Percentiles rank a stretch among this genome's conserved stretches.
phyloP scores from a whole-genome alignment of 1,140 invertebrate species.

The Matsumurasca onukii region DNA sequence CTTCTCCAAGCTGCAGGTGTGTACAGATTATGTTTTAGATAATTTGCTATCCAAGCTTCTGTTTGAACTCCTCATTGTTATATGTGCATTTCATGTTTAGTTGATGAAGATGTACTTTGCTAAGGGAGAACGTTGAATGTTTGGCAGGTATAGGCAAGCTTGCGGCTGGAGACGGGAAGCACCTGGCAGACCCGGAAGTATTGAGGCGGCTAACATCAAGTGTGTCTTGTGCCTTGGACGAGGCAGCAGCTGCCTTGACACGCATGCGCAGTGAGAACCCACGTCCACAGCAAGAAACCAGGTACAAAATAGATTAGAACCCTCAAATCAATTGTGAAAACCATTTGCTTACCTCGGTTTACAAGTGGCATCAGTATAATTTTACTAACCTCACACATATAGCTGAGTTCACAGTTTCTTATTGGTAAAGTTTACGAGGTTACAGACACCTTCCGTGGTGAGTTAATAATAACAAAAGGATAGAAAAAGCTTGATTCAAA shows the following conservation, averaged over 20 bases:
- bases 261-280: constrained; percentile 87
- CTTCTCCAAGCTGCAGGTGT: constrained; percentile 85
- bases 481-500: too few species aligned
- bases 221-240: constrained; percentile 91
- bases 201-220: constrained; percentile 80
- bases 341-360: too few species aligned
- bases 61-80: too few species aligned
- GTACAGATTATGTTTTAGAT: constrained; percentile 41
- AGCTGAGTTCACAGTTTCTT: too few species aligned
- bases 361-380: too few species aligned
- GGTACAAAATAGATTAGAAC: constrained; percentile 13
- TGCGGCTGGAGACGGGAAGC: constrained; percentile 75
- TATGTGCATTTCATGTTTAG: too few species aligned
- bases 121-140: background rate
- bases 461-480: too few species aligned
- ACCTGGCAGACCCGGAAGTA: constrained; percentile 78
- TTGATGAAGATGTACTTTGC: background rate
- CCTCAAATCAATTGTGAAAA: background rate
- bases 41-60: too few species aligned
- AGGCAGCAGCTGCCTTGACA: constrained; percentile 91
- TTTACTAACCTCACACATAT: too few species aligned
- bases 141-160: constrained; percentile 71
- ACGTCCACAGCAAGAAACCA: constrained; percentile 44
- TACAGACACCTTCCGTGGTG: too few species aligned
- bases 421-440: too few species aligned